Percentiles rank a stretch among this genome's conserved stretches.
Evolutionary conservation across 37 sponge, comb jelly and placozoan species (phyloP).

Genomic region (Cliona cf. orientalis): DNA sequence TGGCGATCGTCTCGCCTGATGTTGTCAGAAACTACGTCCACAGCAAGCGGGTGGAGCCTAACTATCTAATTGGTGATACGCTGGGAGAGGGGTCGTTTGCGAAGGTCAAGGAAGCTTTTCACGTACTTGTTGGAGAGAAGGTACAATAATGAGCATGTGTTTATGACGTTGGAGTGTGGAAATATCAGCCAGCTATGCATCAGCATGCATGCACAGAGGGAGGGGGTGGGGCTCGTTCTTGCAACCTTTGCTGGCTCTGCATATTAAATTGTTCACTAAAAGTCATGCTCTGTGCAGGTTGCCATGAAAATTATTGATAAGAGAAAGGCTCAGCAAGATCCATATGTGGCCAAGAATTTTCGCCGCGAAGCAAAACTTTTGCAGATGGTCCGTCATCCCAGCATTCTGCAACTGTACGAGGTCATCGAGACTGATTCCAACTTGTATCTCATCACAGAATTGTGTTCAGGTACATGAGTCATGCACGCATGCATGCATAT

Average conservation of each 20-base stretch:
- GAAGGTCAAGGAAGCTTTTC: slow-evolving; percentile 91
- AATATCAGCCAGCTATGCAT: neutral
- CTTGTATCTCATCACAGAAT: slow-evolving; percentile 92
- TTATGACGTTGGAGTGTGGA: too few relatives aligned
- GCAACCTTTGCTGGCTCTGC: too few relatives aligned
- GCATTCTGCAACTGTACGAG: slow-evolving; percentile 88
- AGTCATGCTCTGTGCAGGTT: too few relatives aligned
- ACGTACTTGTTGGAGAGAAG: slow-evolving; percentile 85
- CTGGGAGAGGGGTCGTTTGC: slow-evolving; percentile 96
- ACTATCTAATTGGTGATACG: slow-evolving; percentile 82
- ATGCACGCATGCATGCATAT: too few relatives aligned
- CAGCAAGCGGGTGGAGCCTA: slow-evolving; percentile 77
- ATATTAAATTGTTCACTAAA: too few relatives aligned
- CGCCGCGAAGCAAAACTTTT: slow-evolving; percentile 88
- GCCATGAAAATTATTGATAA: slow-evolving; percentile 96
- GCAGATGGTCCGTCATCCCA: slow-evolving; percentile 81
- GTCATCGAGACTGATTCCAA: slow-evolving; percentile 95
- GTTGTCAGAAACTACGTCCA: slow-evolving; percentile 67
- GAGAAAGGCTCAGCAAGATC: slow-evolving; percentile 70
- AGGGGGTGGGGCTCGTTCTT: neutral
- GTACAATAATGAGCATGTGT: too few relatives aligned
- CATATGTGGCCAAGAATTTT: slow-evolving; percentile 84
- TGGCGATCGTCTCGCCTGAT: slow-evolving; percentile 64
- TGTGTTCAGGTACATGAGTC: slow-evolving; percentile 62
- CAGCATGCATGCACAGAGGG: too few relatives aligned